Base-by-base conservation (phyloP, 2,888 invertebrate genomes). In the Drosophila anceps region DNA sequence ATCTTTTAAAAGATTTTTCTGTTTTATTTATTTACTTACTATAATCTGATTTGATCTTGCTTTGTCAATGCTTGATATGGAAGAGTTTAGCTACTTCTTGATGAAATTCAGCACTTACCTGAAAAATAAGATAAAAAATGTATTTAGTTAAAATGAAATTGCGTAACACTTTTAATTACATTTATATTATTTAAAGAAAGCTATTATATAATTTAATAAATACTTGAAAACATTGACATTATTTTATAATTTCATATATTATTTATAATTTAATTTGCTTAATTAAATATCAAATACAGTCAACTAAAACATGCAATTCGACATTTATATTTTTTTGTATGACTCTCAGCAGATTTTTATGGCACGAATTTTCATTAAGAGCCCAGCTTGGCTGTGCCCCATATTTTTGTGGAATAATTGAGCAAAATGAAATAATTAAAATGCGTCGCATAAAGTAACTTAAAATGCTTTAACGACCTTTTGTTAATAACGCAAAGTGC, bases 401-500 rank as follows among this genome's bases (percentile, higher is more conserved):
- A 75, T 81, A 74, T 73, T 51, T 72, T 57, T 51, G 59, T 41
- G 57, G 59, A 57, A 74, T 79, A 88, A 84, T 88, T 88, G 84
- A 75, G 63, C 64, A 72, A 86, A 85, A 81, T 86, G 66, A 86
- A 88, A 88, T 84, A 88, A 84, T 84, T 86, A 86, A 88, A 84
- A 81, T 65, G 60, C 77, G 24, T 27, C 48, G 64, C 76, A 87
- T 81, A 84, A 84, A 84, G 84, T 88, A 69, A 79, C 76, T 88
- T 86, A 66, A 88, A 88, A 80, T 88, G 76, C 79, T 79, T 81
- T 86, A 86, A 85, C 88, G 87, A 84, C 82, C 82, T 78, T 80
- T 84, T 88, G 88, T 88, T 85, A 85, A 85, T 85, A 85, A 86
- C 69, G 87, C 73, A 84, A 84, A 85, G 84, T 85, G 84, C 82